Conservation (phyloP, 2,113 vertebrate species). For the Canis aureus region DNA sequence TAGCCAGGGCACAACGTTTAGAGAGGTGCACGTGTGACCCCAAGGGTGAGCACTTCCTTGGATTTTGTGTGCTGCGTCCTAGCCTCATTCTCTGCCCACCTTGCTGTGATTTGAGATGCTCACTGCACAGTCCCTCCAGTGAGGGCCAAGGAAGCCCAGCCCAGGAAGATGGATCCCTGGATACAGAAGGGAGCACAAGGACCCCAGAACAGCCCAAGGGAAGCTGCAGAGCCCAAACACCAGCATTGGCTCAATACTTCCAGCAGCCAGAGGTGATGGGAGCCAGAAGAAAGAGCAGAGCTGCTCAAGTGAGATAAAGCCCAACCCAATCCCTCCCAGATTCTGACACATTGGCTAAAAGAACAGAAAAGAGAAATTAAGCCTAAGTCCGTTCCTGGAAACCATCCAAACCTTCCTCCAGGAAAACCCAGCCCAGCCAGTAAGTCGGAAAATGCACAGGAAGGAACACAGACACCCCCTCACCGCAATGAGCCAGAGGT, state of each 20-base stretch:
- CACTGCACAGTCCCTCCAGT: not conserved
- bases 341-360: not conserved
- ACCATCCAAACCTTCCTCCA: not conserved
- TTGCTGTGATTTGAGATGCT: not conserved
- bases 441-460: not conserved
- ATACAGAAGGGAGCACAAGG: not conserved
- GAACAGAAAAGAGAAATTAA: not conserved
- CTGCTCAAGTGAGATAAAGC: not conserved
- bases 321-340: too few relatives aligned
- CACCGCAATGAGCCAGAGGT: not conserved
- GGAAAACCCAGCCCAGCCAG: not conserved
- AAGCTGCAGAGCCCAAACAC: not conserved
- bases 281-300: not conserved
- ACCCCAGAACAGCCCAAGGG: not conserved
- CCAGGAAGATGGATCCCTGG: not conserved
- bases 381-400: not conserved
- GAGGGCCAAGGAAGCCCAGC: not conserved
- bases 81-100: not conserved
- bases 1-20: not conserved
- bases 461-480: not conserved
- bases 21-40: not conserved
- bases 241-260: not conserved
- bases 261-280: not conserved
- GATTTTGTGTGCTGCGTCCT: not conserved
- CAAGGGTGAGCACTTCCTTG: not conserved